These are phyloP conservation scores for Matsumurasca onukii DNA, from an alignment of 1,140 invertebrate species.

Conservation along the genomic window DNA sequence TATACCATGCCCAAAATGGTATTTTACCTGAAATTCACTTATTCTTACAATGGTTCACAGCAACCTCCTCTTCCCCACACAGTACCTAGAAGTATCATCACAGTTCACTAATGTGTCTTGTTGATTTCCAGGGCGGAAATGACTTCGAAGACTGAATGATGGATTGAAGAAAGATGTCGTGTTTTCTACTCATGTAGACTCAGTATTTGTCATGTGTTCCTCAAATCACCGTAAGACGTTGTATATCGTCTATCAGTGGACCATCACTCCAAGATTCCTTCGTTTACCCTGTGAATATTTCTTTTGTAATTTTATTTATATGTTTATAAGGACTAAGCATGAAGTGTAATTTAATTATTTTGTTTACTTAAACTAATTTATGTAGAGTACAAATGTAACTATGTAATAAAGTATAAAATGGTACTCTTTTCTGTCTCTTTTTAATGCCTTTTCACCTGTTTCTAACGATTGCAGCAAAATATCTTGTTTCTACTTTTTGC, in stretches of 20 bases:
- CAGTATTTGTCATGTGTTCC: slow-evolving; percentile 21
- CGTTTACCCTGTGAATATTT: slow-evolving; percentile 26
- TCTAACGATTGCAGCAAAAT: too few species aligned
- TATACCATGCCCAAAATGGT: too few species aligned
- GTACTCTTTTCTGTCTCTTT: slow-evolving; percentile 10
- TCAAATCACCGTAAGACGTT: not conserved
- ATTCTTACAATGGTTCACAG: too few species aligned
- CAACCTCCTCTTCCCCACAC: too few species aligned
- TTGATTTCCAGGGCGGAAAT: slow-evolving; percentile 13
- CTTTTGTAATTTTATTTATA: slow-evolving; percentile 30
- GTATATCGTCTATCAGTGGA: slow-evolving; percentile 28
- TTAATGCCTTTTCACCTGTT: not conserved
- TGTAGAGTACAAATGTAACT: slow-evolving; percentile 30
- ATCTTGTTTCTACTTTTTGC: too few species aligned
- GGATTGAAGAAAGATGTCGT: not conserved
- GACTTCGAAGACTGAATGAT: slow-evolving; percentile 18
- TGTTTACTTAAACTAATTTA: slow-evolving; percentile 25
- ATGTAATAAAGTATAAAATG: slow-evolving; percentile 28
- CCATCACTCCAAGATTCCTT: slow-evolving; percentile 25
- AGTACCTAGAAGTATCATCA: too few species aligned
- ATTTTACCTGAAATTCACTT: too few species aligned
- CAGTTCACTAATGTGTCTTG: too few species aligned
- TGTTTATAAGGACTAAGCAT: slow-evolving; percentile 21
- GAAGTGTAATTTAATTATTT: slow-evolving; percentile 22
- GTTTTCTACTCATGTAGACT: slow-evolving; percentile 15